Evolutionary conservation across 2,113 vertebrate species (phyloP).

Genomic region (Lanius ludovicianus): DNA sequence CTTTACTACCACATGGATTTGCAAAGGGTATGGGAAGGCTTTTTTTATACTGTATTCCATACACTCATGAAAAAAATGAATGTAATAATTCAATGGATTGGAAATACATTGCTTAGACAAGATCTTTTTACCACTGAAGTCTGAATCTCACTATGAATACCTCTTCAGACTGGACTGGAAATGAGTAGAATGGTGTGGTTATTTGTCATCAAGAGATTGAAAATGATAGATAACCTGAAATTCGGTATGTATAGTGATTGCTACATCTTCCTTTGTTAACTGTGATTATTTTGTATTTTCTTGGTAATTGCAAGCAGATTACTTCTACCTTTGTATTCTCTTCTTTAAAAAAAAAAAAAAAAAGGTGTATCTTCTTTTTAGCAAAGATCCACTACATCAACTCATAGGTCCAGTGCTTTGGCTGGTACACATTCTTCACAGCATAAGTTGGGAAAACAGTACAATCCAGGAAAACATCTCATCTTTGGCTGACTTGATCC

Average conservation of each 20-base stretch:
- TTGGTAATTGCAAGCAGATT: not conserved
- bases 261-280: not conserved
- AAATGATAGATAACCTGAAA: not conserved
- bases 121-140: constrained; percentile 20
- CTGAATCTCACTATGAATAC: not conserved
- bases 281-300: not conserved
- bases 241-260: not conserved
- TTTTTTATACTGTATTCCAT: not conserved
- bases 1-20: not conserved
- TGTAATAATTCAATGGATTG: not conserved
- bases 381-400: not conserved
- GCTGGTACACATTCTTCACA: not conserved
- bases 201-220: not conserved
- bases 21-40: not conserved
- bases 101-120: constrained; percentile 6
- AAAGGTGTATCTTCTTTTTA: not conserved
- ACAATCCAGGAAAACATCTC: not conserved
- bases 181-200: not conserved
- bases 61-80: not conserved
- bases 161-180: not conserved
- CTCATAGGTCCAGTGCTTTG: not conserved
- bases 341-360: not conserved
- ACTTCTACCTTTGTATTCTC: not conserved
- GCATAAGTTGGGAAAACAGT: not conserved
- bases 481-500: not conserved